These are phyloP conservation scores for Hirundo rustica DNA, from an alignment of 2,797 vertebrate species.

Conservation along the genomic window DNA sequence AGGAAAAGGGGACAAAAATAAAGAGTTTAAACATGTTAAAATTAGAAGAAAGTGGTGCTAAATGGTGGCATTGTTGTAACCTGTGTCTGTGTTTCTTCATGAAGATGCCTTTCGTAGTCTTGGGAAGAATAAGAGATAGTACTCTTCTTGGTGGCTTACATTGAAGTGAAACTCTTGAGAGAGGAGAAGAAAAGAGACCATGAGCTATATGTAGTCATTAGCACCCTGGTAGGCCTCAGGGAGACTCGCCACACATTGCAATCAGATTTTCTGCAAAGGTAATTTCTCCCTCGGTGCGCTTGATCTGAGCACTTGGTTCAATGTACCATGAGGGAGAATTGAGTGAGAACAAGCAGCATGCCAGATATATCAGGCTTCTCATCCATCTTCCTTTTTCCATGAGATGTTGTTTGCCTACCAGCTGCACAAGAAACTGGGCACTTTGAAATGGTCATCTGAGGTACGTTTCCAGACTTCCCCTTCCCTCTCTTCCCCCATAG, in stretches of 20 bases:
- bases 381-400: background rate
- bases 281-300: fast-evolving
- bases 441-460: fast-evolving
- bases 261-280: background rate
- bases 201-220: background rate
- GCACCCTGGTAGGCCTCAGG: background rate
- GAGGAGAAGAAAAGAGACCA: background rate
- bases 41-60: background rate
- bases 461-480: background rate
- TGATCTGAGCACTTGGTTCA: background rate
- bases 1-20: background rate
- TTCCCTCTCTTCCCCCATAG: background rate
- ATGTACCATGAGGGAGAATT: fast-evolving
- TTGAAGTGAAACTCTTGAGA: background rate
- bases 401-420: background rate
- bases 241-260: fast-evolving
- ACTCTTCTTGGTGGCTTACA: background rate
- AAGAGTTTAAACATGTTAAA: background rate
- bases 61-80: background rate
- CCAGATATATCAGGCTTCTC: background rate
- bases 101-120: background rate
- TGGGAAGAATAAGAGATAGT: background rate
- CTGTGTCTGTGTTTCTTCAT: background rate
- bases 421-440: background rate
- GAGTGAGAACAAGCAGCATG: fast-evolving